A percentile compares a stretch with the other conserved stretches of the same genome.
phyloP scores from a whole-genome alignment of 2,888 invertebrate species.

The Cephus spinipes region DNA sequence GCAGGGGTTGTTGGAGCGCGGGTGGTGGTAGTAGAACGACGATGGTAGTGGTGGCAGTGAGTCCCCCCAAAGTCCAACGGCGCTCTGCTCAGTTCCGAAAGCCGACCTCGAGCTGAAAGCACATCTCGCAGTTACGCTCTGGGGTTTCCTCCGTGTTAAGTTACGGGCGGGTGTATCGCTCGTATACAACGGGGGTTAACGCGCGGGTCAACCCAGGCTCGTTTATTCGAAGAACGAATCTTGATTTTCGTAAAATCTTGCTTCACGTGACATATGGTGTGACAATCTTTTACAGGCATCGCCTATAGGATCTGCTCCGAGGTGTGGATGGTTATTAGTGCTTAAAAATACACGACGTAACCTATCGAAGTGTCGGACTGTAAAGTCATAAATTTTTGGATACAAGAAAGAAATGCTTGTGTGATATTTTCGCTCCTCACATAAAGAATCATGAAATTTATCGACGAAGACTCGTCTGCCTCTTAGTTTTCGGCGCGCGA shows the following conservation, averaged over 20 bases:
- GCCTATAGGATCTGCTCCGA: not conserved
- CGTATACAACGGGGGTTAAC: not conserved
- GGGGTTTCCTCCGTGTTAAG: not conserved
- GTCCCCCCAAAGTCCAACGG: constrained; percentile 42
- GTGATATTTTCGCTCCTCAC: not conserved
- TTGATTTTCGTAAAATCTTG: not conserved
- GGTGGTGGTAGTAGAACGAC: constrained; percentile 12
- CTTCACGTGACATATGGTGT: not conserved
- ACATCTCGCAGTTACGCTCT: constrained; percentile 18
- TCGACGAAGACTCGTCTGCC: not conserved
- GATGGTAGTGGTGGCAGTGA: constrained; percentile 41
- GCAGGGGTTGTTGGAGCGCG: not conserved
- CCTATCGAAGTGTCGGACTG: not conserved
- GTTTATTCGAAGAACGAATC: not conserved
- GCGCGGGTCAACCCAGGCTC: not conserved
- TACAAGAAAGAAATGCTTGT: not conserved
- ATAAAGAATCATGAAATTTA: not conserved
- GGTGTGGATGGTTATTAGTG: not conserved
- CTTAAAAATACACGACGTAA: not conserved
- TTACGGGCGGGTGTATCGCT: not conserved
- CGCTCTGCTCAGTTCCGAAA: constrained; percentile 48
- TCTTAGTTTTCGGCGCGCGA: not conserved
- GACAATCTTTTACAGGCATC: not conserved
- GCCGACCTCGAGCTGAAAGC: constrained; percentile 44
- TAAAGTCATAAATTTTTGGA: not conserved